These are phyloP conservation scores for Oscheius sp. DNA, from an alignment of 2,888 invertebrate genomes.

Conservation along the genomic window DNA sequence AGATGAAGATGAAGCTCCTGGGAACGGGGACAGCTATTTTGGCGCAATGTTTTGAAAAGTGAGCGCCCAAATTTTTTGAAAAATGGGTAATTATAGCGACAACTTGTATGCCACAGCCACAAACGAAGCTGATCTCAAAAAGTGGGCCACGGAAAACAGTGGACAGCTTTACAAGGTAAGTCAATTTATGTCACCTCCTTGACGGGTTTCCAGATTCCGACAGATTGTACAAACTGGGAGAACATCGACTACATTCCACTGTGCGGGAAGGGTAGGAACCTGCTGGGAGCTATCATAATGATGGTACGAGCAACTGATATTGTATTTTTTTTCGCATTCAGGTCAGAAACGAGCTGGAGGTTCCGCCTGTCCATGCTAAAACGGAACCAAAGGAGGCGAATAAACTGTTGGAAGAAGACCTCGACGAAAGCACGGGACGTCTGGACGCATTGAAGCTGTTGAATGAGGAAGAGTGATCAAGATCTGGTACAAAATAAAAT, in stretches of 20 bases:
- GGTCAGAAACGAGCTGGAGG: no score
- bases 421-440: no score
- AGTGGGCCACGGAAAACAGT: slow-evolving; percentile 47
- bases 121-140: slow-evolving; percentile 34
- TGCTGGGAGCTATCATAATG: slow-evolving; percentile 54
- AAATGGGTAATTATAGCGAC: slow-evolving; percentile 30
- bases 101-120: slow-evolving; percentile 41
- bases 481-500: no score
- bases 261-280: slow-evolving; percentile 54
- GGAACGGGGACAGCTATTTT: slow-evolving; percentile 49
- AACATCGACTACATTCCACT: slow-evolving; percentile 49
- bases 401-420: no score
- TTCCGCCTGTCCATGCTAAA: no score
- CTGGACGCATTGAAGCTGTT: no score
- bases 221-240: slow-evolving; percentile 31
- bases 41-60: slow-evolving; percentile 49
- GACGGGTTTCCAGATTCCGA: slow-evolving; percentile 44
- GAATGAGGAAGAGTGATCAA: no score
- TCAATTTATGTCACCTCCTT: background rate
- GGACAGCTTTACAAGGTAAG: slow-evolving; percentile 15
- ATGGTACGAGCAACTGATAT: slow-evolving; percentile 28
- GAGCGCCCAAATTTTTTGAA: background rate
- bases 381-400: no score
- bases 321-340: no score
- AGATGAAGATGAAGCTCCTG: slow-evolving; percentile 49